Evolutionary conservation across 2,113 vertebrate genomes (phyloP), one percentile per base, ranked within the genome.

Genomic region (Protobothrops flavoviridis): DNA sequence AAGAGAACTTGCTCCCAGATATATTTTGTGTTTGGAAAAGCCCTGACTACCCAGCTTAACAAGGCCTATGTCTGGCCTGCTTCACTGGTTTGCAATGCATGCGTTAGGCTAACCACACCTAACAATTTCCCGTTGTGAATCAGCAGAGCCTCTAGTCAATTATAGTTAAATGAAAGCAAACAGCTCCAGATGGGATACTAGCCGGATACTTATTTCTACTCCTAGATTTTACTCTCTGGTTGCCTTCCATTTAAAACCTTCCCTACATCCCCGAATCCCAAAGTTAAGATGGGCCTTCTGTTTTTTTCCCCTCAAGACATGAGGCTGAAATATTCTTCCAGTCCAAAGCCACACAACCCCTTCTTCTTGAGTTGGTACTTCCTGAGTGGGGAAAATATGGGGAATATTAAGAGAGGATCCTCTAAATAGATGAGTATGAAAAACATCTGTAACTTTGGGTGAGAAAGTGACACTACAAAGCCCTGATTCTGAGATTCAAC

Each of bases 41-140:
- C 29, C n/a, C 4, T 43, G 74, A 26, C n/a, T 52, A 74, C 15
- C n/a, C 33, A 64, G 33, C 2, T 56, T 23, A 55, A 3, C 29
- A 39, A 87, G 55, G 3, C 52, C 4, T 6, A n/a, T 74, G 33
- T 24, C 9, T 55, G 59, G 50, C 15, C 24, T 52, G 33, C 86
- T 61, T 10, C 0, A 9, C 24, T 87, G 23, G 52, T 23, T 89
- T 92, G 45, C 33, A 90, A 90, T 43, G 56, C 45, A 64, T 43
- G 52, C 74, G 39, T 87, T 69, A 50, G 59, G 45, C 88, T 93
- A 86, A 50, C 92, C n/a, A 59, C n/a, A 90, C 56, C 29, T 86
- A 86, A 90, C 21, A 29, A 55, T 61, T n/a, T 39, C n/a, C 89
- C 21, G 4, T 29, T 86, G 20, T 86, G 74, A 85, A 90, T 90